These are phyloP conservation scores for Falco naumanni DNA, from an alignment of 2,797 vertebrate species.

Conservation along the genomic window DNA sequence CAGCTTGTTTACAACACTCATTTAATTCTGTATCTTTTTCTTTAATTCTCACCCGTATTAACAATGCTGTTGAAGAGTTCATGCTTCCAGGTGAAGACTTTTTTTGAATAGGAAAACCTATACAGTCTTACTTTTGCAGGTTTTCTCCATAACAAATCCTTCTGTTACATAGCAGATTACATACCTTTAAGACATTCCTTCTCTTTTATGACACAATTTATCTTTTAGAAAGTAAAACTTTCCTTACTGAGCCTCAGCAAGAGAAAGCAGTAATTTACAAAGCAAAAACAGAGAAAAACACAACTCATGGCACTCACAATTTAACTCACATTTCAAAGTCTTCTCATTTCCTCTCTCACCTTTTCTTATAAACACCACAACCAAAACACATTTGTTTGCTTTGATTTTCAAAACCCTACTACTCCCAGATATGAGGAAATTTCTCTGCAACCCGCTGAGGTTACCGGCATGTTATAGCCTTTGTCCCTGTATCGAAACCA, in stretches of 20 bases:
- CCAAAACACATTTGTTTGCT: slow-evolving; percentile 34
- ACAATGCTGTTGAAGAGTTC: background rate
- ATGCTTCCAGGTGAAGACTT: background rate
- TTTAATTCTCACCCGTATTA: background rate
- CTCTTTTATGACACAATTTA: background rate
- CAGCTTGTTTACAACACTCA: background rate
- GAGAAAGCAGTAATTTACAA: slow-evolving; percentile 20
- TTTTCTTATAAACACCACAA: slow-evolving; percentile 42
- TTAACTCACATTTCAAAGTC: slow-evolving; percentile 47
- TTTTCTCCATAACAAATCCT: slow-evolving; percentile 27
- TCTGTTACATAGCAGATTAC: background rate
- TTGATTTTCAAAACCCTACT: slow-evolving; percentile 33
- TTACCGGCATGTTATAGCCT: background rate
- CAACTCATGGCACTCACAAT: background rate
- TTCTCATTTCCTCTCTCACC: slow-evolving; percentile 39
- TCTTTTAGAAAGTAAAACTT: slow-evolving; percentile 45
- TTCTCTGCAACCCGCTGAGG: background rate
- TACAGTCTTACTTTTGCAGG: background rate
- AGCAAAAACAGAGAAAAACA: background rate
- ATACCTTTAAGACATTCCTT: background rate
- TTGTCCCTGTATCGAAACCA: background rate
- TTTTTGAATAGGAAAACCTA: slow-evolving; percentile 17
- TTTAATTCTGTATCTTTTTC: background rate
- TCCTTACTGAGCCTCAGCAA: slow-evolving; percentile 25
- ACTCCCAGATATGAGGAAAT: background rate